Conservation (phyloP, 2,888 invertebrate genomes). For the Apeira syringaria region DNA sequence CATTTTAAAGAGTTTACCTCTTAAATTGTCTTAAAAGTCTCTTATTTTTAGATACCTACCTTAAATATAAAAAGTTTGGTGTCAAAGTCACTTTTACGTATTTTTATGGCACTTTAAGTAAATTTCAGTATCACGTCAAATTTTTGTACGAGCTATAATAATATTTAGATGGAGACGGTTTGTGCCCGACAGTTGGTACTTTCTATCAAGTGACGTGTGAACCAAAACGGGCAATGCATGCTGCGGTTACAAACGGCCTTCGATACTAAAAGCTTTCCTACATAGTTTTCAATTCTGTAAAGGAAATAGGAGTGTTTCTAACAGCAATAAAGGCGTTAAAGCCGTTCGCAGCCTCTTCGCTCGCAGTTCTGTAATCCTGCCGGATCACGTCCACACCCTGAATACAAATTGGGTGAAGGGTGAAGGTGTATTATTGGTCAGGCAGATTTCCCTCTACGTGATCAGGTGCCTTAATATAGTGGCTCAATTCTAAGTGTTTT, state of each 20-base stretch:
- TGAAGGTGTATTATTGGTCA: constrained; percentile 69
- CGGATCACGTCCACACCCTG: constrained; percentile 44
- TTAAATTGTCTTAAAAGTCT: too few relatives aligned
- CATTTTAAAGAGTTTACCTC: too few relatives aligned
- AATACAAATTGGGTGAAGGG: constrained; percentile 65
- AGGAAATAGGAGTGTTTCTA: constrained; percentile 38
- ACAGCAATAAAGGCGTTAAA: constrained; percentile 56
- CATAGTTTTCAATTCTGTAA: constrained; percentile 38
- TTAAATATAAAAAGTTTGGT: too few relatives aligned
- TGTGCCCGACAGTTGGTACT: too few relatives aligned
- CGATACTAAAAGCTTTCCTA: constrained; percentile 18
- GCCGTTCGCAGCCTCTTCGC: constrained; percentile 60
- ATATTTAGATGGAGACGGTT: too few relatives aligned
- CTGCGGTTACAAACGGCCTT: not conserved
- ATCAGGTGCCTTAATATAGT: constrained; percentile 53
- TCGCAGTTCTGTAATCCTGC: constrained; percentile 63
- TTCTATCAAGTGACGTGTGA: too few relatives aligned
- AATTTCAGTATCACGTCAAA: too few relatives aligned
- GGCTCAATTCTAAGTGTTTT: constrained; percentile 58
- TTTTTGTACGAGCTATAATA: too few relatives aligned
- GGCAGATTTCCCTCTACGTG: constrained; percentile 68
- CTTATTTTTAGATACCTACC: too few relatives aligned
- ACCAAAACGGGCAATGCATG: not conserved
- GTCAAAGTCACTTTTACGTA: too few relatives aligned
- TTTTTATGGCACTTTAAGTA: too few relatives aligned